Base-by-base conservation (phyloP, 2,888 invertebrate genomes). In the Heliconius cydno region DNA sequence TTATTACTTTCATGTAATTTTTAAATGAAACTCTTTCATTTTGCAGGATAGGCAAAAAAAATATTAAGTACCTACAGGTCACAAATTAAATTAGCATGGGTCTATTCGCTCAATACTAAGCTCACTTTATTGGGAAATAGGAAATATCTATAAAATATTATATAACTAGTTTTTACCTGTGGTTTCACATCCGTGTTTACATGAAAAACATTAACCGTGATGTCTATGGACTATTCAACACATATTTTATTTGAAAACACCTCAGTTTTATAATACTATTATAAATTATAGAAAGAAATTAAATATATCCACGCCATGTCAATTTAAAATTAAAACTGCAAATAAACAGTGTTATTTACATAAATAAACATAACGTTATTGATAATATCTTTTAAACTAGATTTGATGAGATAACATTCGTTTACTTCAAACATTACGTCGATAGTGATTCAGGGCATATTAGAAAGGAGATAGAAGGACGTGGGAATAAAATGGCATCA, bases 401-500 rank as follows among this genome's bases (percentile, higher is more conserved):
- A 79, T 78, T 72, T 79, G 82, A 81, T 78, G 79, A 77, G 80
- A 82, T 82, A 82, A 81, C 82, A 65, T 74, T 66, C 77, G 80
- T 82, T 78, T 74, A 82, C 38, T 71, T 72, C 79, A 82, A 81
- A 81, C 79, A 81, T 85, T 84, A 82, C 82, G 79, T 84, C 80
- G 81, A 84, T 83, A 82, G 83, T 85, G 85, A 86, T 85, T 85
- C 84, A 86, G 86, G 84, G 81, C 86, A 84, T 79, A 84, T 86
- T 89, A 87, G 90, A 90, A 89, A 89, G 90, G 89, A 87, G 85
- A 85, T 82, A 80, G 90, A 91, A 91, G 90, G 90, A 88, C 90
- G 82, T 86, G 85, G 84, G 85, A 86, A 86, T 80, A 83, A 83
- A 83, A 84, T 82, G 79, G 81, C 74, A 78, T 70, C 81, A 79